Evolutionary conservation across 2,888 invertebrate species (phyloP).

Genomic region (Bhutanitis thaidina): DNA sequence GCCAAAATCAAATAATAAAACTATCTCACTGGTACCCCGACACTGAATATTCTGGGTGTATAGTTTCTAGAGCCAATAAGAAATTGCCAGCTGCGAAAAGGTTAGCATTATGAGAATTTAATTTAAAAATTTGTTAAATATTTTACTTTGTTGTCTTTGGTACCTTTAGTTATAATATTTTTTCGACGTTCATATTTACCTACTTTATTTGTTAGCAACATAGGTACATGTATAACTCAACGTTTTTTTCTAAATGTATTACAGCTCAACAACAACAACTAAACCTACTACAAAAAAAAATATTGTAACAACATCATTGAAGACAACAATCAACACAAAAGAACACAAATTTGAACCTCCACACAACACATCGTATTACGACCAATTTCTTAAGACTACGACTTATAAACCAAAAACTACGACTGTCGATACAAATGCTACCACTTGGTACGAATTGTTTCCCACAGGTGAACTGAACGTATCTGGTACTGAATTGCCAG

Average conservation of each 20-base stretch:
- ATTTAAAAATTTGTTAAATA: too few relatives aligned
- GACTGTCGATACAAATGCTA: slow-evolving; percentile 40
- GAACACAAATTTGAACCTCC: slow-evolving; percentile 50
- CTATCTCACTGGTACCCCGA: slow-evolving; percentile 82
- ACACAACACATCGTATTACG: slow-evolving; percentile 58
- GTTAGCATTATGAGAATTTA: slow-evolving; percentile 30
- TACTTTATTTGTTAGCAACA: too few relatives aligned
- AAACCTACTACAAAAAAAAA: slow-evolving; percentile 34
- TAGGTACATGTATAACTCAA: too few relatives aligned
- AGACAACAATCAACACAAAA: slow-evolving; percentile 25
- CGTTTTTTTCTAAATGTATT: background rate
- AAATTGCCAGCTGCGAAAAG: slow-evolving; percentile 65
- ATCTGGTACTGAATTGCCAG: slow-evolving; percentile 45
- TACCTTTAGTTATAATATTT: too few relatives aligned
- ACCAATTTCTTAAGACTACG: slow-evolving; percentile 72
- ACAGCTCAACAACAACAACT: slow-evolving; percentile 45
- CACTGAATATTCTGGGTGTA: slow-evolving; percentile 82
- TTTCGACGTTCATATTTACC: too few relatives aligned
- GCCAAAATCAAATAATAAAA: slow-evolving; percentile 89
- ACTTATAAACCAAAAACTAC: slow-evolving; percentile 40
- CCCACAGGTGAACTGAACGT: slow-evolving; percentile 51
- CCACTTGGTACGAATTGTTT: slow-evolving; percentile 64
- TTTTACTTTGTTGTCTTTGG: too few relatives aligned
- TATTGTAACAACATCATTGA: slow-evolving; percentile 32
- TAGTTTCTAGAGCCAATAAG: slow-evolving; percentile 61